These are phyloP conservation scores for Drosophila lacicola DNA, from an alignment of 2,888 invertebrate genomes.

Conservation along the genomic window DNA sequence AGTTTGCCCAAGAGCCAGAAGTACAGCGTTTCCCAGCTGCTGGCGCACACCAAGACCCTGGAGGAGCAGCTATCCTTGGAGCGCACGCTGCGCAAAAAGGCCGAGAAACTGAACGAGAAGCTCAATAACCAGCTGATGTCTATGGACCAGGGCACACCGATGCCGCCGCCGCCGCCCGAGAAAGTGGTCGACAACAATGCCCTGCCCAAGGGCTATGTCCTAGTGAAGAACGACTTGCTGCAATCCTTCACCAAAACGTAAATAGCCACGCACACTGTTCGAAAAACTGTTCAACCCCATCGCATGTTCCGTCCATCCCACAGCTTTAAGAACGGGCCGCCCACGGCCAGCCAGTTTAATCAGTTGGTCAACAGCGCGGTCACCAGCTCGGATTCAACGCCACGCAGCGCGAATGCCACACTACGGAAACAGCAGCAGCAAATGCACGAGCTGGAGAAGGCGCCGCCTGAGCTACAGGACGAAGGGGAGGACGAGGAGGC, in stretches of 20 bases:
- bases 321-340: conserved; percentile 34
- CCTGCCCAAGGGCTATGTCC: conserved; percentile 76
- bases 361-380: conserved; percentile 67
- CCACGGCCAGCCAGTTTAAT: conserved; percentile 44
- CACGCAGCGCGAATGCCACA: conserved; percentile 63
- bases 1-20: conserved; percentile 71
- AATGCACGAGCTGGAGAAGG: conserved; percentile 2
- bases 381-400: conserved; percentile 57
- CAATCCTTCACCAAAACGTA: conserved; percentile 80
- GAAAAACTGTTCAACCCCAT: background rate
- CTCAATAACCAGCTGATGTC: conserved; percentile 87
- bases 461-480: background rate
- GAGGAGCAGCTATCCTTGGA: conserved; percentile 88
- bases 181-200: conserved; percentile 29
- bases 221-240: conserved; percentile 73
- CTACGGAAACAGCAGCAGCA: conserved; percentile 55
- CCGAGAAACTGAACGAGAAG: conserved; percentile 88
- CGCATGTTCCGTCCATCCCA: background rate
- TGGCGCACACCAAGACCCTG: conserved; percentile 83
- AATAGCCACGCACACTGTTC: conserved; percentile 2
- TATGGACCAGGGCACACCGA: conserved; percentile 58
- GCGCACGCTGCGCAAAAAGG: conserved; percentile 87
- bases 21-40: conserved; percentile 71
- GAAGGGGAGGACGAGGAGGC: conserved; percentile 4
- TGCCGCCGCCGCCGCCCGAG: conserved; percentile 6